Base-by-base conservation (phyloP, 2,888 invertebrate species). In the Notodonta dromedarius region DNA sequence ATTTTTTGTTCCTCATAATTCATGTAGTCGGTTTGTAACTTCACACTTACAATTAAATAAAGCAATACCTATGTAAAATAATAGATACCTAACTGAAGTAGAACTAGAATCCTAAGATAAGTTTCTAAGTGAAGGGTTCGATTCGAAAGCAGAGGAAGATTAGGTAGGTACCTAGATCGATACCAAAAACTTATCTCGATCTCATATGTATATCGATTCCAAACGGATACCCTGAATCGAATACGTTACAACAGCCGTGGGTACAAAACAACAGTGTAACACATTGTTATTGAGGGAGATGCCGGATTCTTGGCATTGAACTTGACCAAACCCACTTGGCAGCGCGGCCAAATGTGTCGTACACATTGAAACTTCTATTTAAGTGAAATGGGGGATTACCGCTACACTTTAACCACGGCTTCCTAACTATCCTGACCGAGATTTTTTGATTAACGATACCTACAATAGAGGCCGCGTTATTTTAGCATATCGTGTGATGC, bases 221-320 rank as follows among this genome's bases (percentile, higher is more conserved):
- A 75, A 74, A 67, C 65, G 62, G 73, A 73, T 73, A 63, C 74
- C 73, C 75, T 64, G 61, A 67, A 70, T 71, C 46, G 57, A 60
- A 64, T 69, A 62, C 65, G 68, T 69, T 67, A 71, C 67, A 71
- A 67, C 65, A 71, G 67, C 58, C 63, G 68, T 74, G 77, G 75
- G 82, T 69, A 59, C 65, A 56, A 86, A 85, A 86, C 83, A 79
- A 75, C 59, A 65, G 60, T 51, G 71, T 73, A 78, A 77, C 73
- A 67, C 67, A 78, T 68, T 76, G 73, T 80, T 83, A 82, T 73
- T 75, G 67, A 77, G 73, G 76, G 74, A 77, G 75, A 80, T 76
- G 55, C 75, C 83, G 80, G 79, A 87, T 85, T 89, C 89, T 92
- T 92, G 92, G 92, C 92, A 91, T 84, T 90, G 90, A 89, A 88